phyloP scores from a whole-genome alignment of 2,888 invertebrate species.

The Caenorhabditis macrosperma region DNA sequence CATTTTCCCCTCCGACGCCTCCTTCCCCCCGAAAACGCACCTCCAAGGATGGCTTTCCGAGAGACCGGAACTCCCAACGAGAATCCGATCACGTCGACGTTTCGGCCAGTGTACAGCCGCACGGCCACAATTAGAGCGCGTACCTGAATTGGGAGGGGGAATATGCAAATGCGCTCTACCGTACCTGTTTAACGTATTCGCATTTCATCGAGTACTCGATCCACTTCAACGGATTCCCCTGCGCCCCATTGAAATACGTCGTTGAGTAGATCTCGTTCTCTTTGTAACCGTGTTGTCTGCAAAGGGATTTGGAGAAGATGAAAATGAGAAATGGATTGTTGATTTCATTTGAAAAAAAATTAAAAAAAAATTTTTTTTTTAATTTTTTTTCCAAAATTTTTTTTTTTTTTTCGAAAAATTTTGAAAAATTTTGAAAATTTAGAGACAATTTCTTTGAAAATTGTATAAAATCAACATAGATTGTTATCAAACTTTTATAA shows the following conservation, averaged over 20 bases:
- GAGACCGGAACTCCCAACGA: slow-evolving; percentile 79
- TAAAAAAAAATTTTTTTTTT: too few relatives aligned
- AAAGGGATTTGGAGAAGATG: too few relatives aligned
- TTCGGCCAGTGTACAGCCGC: slow-evolving; percentile 78
- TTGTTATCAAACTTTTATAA: too few relatives aligned
- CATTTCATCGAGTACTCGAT: slow-evolving; percentile 79
- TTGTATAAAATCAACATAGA: too few relatives aligned
- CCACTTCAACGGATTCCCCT: slow-evolving; percentile 79
- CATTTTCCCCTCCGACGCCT: not conserved
- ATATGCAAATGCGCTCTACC: not conserved
- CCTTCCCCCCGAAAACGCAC: slow-evolving; percentile 32
- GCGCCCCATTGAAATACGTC: slow-evolving; percentile 79
- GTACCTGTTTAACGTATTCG: slow-evolving; percentile 74
- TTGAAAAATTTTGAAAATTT: too few relatives aligned
- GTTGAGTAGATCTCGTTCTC: slow-evolving; percentile 77
- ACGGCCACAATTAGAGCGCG: slow-evolving; percentile 79
- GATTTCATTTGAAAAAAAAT: too few relatives aligned
- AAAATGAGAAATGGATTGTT: too few relatives aligned
- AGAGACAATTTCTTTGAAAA: too few relatives aligned
- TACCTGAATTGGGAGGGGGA: slow-evolving; percentile 65
- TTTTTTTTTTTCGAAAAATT: too few relatives aligned
- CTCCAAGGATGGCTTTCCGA: slow-evolving; percentile 78
- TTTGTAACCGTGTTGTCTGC: slow-evolving; percentile 68
- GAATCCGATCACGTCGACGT: slow-evolving; percentile 78
- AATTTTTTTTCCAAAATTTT: not conserved